Percentiles rank a stretch among this genome's conserved stretches.
Conservation (phyloP, 1,140 invertebrate genomes). For the Apis florea region DNA sequence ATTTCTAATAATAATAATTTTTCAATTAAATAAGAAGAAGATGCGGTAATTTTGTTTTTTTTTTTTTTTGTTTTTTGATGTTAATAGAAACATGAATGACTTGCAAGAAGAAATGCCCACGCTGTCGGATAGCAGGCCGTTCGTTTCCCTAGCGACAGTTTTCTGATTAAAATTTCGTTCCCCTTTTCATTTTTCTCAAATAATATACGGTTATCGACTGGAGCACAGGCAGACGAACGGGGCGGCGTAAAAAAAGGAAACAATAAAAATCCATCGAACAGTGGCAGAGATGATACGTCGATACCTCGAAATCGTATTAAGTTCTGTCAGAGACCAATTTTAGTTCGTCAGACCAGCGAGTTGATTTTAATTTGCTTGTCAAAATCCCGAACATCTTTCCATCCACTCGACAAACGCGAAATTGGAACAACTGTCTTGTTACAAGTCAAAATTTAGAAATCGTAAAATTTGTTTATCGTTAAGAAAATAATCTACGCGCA, state of each 20-base stretch:
- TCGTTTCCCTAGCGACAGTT: constrained; percentile 25
- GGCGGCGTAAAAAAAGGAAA: constrained; percentile 39
- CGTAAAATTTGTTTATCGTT: not conserved
- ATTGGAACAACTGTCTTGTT: constrained; percentile 19
- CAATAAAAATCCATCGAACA: constrained; percentile 59
- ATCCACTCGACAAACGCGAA: not conserved
- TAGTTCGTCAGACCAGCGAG: constrained; percentile 26
- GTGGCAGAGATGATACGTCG: constrained; percentile 51
- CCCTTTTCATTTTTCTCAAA: constrained; percentile 16
- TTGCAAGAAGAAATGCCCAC: not conserved
- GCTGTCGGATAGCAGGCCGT: not conserved
- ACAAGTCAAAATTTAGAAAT: not conserved
- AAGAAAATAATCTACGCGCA: not conserved
- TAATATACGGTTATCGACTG: constrained; percentile 32
- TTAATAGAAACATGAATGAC: not conserved
- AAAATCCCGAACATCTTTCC: constrained; percentile 20
- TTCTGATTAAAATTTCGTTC: constrained; percentile 37
- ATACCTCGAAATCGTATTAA: constrained; percentile 63
- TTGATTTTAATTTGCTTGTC: constrained; percentile 62
- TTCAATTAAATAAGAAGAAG: too few species aligned
- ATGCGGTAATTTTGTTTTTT: too few species aligned
- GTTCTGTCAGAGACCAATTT: constrained; percentile 55
- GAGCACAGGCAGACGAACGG: constrained; percentile 35
- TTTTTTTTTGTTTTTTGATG: too few species aligned
- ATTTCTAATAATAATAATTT: too few species aligned